Conservation (phyloP, 53 echinoderm and acorn worm genomes). For the Paracentrotus lividus region DNA sequence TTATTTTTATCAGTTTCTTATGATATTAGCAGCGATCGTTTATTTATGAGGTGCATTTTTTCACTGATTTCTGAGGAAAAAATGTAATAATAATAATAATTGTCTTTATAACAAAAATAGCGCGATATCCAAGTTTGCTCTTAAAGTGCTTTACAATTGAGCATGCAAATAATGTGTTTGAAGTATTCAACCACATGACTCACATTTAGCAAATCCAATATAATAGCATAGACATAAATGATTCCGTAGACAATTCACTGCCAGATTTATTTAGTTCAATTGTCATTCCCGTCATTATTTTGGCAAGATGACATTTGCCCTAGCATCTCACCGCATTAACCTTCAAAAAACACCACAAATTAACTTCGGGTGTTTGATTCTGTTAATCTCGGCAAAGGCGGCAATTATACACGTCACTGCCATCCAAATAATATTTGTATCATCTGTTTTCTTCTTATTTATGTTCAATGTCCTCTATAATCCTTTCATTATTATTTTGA, state of each 20-base stretch:
- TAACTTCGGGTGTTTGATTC: conserved; percentile 3
- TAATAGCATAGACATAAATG: background rate
- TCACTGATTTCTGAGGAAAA: too few relatives aligned
- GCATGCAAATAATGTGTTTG: too few relatives aligned
- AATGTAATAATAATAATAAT: too few relatives aligned
- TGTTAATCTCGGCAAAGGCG: background rate
- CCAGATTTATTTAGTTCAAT: background rate
- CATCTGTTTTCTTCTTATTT: conserved; percentile 19
- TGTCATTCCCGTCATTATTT: background rate
- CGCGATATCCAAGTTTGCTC: too few relatives aligned
- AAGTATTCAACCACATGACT: background rate
- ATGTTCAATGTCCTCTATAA: background rate
- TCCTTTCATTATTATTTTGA: too few relatives aligned
- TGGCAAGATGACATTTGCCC: background rate
- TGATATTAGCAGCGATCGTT: too few relatives aligned
- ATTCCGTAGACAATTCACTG: conserved; percentile 1
- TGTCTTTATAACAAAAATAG: too few relatives aligned
- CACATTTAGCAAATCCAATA: background rate
- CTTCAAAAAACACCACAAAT: background rate
- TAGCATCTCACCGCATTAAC: background rate
- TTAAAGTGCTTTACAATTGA: too few relatives aligned
- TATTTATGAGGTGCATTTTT: too few relatives aligned
- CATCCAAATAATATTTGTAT: background rate
- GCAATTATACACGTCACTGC: conserved; percentile 14
- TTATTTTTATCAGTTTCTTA: too few relatives aligned